phyloP scores from a whole-genome alignment of 2,797 vertebrate species.

The Microctenopoma lineatum region DNA sequence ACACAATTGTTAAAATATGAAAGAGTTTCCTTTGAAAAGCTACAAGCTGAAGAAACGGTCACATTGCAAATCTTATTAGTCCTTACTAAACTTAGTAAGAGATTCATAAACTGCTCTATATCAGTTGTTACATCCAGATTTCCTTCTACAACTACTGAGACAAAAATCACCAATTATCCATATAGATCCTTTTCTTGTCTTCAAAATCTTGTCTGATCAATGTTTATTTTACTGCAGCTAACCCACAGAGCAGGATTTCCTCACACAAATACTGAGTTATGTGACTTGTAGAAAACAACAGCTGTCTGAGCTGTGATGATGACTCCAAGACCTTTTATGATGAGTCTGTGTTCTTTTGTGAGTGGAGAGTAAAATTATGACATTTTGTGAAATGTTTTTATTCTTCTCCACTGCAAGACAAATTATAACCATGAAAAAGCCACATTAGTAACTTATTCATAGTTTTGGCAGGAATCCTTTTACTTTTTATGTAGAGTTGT shows the following conservation, averaged over 20 bases:
- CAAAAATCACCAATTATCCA: background rate
- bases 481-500: too few relatives aligned
- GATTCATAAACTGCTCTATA: slow-evolving; percentile 25
- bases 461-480: too few relatives aligned
- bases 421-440: too few relatives aligned
- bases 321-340: background rate
- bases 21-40: slow-evolving; percentile 13
- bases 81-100: slow-evolving; percentile 18
- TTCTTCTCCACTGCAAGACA: too few relatives aligned
- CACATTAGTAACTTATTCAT: too few relatives aligned
- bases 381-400: too few relatives aligned
- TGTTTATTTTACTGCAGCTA: background rate
- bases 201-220: background rate
- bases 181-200: slow-evolving; percentile 2
- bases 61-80: background rate
- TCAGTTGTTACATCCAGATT: slow-evolving; percentile 7
- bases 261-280: background rate
- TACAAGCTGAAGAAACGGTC: background rate
- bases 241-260: background rate
- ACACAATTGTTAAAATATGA: slow-evolving; percentile 32
- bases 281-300: background rate
- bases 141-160: background rate
- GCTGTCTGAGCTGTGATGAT: background rate
- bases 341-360: slow-evolving; percentile 2
- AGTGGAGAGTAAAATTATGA: background rate